These are phyloP conservation scores for Apodemia zela DNA, from an alignment of 2,888 invertebrate genomes.

Conservation along the genomic window DNA sequence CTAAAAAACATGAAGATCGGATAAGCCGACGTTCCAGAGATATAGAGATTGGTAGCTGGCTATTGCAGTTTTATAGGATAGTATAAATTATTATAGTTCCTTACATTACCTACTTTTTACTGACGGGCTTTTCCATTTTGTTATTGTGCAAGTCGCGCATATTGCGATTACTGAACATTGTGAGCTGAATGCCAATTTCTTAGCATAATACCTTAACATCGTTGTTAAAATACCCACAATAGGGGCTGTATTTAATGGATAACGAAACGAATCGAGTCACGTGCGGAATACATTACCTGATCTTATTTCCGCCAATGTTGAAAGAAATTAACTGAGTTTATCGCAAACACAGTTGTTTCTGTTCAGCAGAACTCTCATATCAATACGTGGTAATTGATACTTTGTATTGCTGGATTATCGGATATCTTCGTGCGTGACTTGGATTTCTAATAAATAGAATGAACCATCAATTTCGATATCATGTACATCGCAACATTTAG, in stretches of 20 bases:
- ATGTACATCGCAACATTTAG: neutral
- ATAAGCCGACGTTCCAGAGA: too few relatives aligned
- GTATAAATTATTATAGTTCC: too few relatives aligned
- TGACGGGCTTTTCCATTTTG: too few relatives aligned
- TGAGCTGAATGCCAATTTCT: too few relatives aligned
- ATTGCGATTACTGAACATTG: too few relatives aligned
- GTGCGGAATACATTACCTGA: conserved; percentile 12
- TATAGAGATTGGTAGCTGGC: too few relatives aligned
- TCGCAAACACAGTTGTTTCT: neutral
- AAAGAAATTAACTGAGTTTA: conserved; percentile 13
- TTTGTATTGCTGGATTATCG: neutral
- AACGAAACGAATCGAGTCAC: conserved; percentile 4
- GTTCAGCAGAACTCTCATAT: conserved; percentile 2
- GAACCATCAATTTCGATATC: neutral
- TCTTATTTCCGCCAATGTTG: conserved; percentile 5
- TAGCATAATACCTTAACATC: too few relatives aligned
- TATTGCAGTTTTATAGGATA: too few relatives aligned
- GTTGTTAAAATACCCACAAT: conserved; percentile 8
- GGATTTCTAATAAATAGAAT: neutral
- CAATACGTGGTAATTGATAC: conserved; percentile 4
- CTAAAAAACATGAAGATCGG: too few relatives aligned
- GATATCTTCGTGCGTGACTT: neutral
- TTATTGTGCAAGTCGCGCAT: too few relatives aligned
- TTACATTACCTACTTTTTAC: too few relatives aligned
- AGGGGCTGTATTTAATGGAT: neutral